Evolutionary conservation across 1,140 invertebrate genomes (phyloP).

Genomic region (Theocolax elegans): DNA sequence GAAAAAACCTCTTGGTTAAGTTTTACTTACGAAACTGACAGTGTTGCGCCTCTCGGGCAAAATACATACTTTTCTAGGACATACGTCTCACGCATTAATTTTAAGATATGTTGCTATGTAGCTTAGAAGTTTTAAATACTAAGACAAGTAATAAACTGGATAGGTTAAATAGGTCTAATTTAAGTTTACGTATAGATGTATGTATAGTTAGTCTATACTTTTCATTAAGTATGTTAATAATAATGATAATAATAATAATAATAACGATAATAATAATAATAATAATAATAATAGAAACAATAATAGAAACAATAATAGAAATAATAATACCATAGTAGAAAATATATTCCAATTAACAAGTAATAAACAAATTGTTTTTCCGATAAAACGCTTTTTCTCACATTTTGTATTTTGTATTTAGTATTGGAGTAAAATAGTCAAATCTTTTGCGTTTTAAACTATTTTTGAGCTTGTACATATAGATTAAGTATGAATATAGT

Average conservation of each 20-base stretch:
- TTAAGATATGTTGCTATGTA: conserved; percentile 62
- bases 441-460: no score
- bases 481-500: no score
- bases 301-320: no score
- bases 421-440: no score
- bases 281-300: conserved; percentile 24
- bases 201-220: conserved; percentile 63
- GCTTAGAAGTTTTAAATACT: conserved; percentile 64
- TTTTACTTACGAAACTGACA: conserved; percentile 68
- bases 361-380: no score
- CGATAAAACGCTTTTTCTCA: no score
- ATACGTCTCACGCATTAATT: conserved; percentile 66
- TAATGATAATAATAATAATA: conserved; percentile 25
- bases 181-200: conserved; percentile 57
- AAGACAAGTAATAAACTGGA: conserved; percentile 58
- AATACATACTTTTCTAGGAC: conserved; percentile 65
- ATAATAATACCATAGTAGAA: no score
- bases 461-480: no score
- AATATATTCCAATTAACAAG: no score
- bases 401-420: no score
- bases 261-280: conserved; percentile 30
- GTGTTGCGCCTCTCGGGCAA: conserved; percentile 64
- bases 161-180: conserved; percentile 51
- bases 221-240: conserved; percentile 59
- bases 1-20: conserved; percentile 55